A percentile compares a stretch with the other conserved stretches of the same genome.
Evolutionary conservation across 2,888 invertebrate species (phyloP).

Genomic region (Acanthoscelides obtectus): DNA sequence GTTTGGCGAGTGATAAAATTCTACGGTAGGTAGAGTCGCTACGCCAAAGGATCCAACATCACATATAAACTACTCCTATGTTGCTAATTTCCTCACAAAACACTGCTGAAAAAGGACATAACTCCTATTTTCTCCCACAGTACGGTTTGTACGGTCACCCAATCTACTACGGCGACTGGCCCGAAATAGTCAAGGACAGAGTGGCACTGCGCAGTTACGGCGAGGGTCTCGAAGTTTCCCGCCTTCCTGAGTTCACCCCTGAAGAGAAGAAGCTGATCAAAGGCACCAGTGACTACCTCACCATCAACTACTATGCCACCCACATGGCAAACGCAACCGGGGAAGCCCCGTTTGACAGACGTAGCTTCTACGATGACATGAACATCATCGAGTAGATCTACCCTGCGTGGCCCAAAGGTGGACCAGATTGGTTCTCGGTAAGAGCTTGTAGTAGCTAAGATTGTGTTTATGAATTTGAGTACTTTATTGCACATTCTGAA

Average conservation of each 20-base stretch:
- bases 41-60: no score
- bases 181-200: slow-evolving; percentile 56
- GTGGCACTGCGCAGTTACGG: slow-evolving; percentile 52
- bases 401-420: slow-evolving; percentile 49
- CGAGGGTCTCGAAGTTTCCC: slow-evolving; percentile 50
- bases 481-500: no score
- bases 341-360: not conserved
- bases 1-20: no score
- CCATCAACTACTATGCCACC: slow-evolving; percentile 69
- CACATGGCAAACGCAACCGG: slow-evolving; percentile 42
- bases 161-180: slow-evolving; percentile 64
- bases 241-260: slow-evolving; percentile 57
- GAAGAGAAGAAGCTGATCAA: slow-evolving; percentile 57
- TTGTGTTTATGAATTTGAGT: no score
- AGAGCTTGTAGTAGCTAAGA: no score
- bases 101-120: no score
- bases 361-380: slow-evolving; percentile 30
- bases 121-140: slow-evolving; percentile 13
- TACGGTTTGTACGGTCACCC: slow-evolving; percentile 48
- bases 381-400: not conserved
- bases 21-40: no score
- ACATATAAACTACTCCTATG: not conserved
- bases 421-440: slow-evolving; percentile 13
- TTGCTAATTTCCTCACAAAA: no score
- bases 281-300: slow-evolving; percentile 67